Percentiles rank a stretch among this genome's conserved stretches.
Evolutionary conservation across 2,797 vertebrate species (phyloP).

Genomic region (Tenualosa thibaudeaui): DNA sequence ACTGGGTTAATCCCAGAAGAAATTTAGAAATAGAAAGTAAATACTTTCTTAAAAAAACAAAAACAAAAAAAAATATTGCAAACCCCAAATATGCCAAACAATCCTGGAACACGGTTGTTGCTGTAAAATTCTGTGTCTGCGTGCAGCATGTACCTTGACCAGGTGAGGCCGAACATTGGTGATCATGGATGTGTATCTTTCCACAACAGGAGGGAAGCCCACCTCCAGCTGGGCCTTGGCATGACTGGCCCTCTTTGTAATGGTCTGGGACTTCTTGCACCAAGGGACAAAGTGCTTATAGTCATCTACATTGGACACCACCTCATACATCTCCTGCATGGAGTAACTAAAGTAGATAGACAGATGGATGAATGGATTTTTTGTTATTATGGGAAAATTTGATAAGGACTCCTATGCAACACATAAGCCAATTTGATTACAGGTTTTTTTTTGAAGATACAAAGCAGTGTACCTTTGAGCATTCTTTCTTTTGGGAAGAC

Average conservation of each 20-base stretch:
- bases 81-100: no score
- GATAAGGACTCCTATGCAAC: no score
- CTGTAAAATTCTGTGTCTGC: background rate
- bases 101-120: background rate
- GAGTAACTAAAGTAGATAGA: constrained; percentile 75
- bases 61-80: no score
- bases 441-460: no score
- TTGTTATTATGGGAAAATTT: no score
- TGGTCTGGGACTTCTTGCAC: constrained; percentile 91
- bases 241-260: constrained; percentile 85
- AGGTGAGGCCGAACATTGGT: constrained; percentile 90
- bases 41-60: background rate
- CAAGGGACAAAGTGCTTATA: constrained; percentile 94
- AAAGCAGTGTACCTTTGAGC: no score
- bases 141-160: constrained; percentile 82
- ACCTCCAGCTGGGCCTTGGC: constrained; percentile 90
- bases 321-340: constrained; percentile 96
- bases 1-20: no score
- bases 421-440: no score
- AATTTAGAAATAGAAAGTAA: background rate
- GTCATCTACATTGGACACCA: constrained; percentile 92
- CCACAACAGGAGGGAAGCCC: constrained; percentile 89
- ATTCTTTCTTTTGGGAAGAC: no score
- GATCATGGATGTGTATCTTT: constrained; percentile 92
- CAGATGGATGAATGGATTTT: no score